Evolutionary conservation across 2,113 vertebrate genomes (phyloP).

Genomic region (Antechinus stuartii): DNA sequence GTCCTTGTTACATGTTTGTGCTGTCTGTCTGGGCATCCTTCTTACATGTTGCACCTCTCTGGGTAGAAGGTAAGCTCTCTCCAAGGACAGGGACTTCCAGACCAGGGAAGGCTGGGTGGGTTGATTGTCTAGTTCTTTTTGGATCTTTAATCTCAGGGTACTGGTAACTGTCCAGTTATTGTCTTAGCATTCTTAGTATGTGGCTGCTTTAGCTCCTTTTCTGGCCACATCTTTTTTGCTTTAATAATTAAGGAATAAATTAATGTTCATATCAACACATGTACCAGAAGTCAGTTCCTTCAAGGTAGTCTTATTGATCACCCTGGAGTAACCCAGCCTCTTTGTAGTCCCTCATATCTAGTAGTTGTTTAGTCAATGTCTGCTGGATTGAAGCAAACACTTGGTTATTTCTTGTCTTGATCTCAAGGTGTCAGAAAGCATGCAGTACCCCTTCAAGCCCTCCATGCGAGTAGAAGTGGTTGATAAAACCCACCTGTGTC

Average conservation of each 20-base stretch:
- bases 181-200: not conserved
- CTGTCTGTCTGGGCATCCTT: not conserved
- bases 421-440: constrained; percentile 93
- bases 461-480: constrained; percentile 98
- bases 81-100: not conserved
- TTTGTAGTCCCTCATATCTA: not conserved
- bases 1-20: not conserved
- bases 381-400: not conserved
- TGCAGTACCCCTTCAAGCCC: constrained; percentile 97
- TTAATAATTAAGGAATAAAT: not conserved
- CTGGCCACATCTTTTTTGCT: not conserved
- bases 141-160: not conserved
- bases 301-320: not conserved
- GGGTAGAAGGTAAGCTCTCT: not conserved
- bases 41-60: not conserved
- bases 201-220: not conserved
- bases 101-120: not conserved
- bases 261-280: not conserved
- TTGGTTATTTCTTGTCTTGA: constrained; percentile 47
- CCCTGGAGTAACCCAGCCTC: not conserved
- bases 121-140: not conserved
- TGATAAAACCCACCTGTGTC: constrained; percentile 97
- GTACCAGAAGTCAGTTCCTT: not conserved
- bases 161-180: not conserved
- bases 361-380: not conserved